A percentile compares a stretch with the other conserved stretches of the same genome.
phyloP scores from a whole-genome alignment of 2,888 invertebrate genomes.

The Tenthredo distinguenda region DNA sequence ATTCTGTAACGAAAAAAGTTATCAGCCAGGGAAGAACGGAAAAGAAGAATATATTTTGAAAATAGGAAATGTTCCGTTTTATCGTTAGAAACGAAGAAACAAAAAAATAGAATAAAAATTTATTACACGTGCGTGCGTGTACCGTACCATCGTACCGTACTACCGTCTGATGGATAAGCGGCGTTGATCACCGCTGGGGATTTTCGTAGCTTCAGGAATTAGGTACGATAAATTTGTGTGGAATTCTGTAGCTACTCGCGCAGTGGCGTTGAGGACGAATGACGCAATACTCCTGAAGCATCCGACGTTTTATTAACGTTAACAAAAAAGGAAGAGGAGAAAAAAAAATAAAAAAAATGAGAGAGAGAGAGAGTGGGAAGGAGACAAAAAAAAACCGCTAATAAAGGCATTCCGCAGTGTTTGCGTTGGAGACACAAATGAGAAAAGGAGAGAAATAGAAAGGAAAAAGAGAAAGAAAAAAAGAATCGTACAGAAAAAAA shows the following conservation, averaged over 20 bases:
- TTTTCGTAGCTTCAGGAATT: slow-evolving; percentile 25
- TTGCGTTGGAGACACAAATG: slow-evolving; percentile 7
- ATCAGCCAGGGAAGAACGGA: too few relatives aligned
- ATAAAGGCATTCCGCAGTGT: slow-evolving; percentile 43
- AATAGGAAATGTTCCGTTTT: background rate
- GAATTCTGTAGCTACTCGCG: background rate
- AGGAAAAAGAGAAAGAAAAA: background rate
- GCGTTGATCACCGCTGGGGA: background rate
- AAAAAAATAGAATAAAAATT: background rate
- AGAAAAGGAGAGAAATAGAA: background rate
- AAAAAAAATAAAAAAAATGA: background rate
- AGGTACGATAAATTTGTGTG: slow-evolving; percentile 37
- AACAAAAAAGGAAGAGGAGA: background rate
- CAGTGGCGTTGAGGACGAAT: slow-evolving; percentile 29
- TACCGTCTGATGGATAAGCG: slow-evolving; percentile 28
- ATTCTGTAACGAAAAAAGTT: too few relatives aligned
- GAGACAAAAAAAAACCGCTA: background rate
- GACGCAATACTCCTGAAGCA: slow-evolving; percentile 33
- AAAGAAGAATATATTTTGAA: background rate
- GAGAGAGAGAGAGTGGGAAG: background rate
- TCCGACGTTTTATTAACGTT: slow-evolving; percentile 19
- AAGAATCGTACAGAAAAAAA: background rate
- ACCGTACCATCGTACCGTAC: background rate
- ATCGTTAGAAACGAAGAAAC: background rate
- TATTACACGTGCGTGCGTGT: background rate